Evolutionary conservation across 2,113 vertebrate genomes (phyloP), one percentile per base, ranked within the genome.

Genomic region (Rhizomys pruinosus): DNA sequence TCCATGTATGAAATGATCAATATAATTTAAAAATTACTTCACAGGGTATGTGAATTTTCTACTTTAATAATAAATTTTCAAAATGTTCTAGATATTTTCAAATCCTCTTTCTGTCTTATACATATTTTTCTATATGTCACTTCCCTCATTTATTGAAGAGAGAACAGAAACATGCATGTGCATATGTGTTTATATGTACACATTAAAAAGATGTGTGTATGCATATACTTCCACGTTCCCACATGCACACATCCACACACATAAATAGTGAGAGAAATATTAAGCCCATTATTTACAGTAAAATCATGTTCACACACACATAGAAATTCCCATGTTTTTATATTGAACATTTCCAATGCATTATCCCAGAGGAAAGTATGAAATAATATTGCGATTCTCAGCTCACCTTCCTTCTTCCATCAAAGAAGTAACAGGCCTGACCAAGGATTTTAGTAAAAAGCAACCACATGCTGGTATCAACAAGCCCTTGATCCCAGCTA

Each of bases 41-140:
- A 7, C 47, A 52, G 47, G 47, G 11, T 52, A 52, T 52, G 11
- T 52, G 47, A 52, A 52, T 52, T 11, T 52, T 52, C n/a, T 52
- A 52, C 6, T 52, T 52, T 11, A 52, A 52, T 52, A 52, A 52
- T 11, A 52, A 52, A 52, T 52, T 52, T 52, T 52, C 47, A 52
- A 52, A 52, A 52, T 11, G 11, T 52, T 52, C 59, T 61, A 61
- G 17, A 63, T 81, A 94, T 16, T 29, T 84, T 61, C 22, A 86
- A 78, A 77, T 27, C 57, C 25, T 94, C 84, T 66, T 94, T 87
- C 72, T 79, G 2, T 37, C 92, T 81, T 91, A 37, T 73, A 22
- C 71, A 63, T 78, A 61, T 66, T 81, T 71, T 17, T 71, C 11
- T 47, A 1, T 44, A 37, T 23, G 29, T 10, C 0, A 25, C 20